Base-by-base conservation (phyloP, 2,797 vertebrate genomes). In the Cottoperca gobio region DNA sequence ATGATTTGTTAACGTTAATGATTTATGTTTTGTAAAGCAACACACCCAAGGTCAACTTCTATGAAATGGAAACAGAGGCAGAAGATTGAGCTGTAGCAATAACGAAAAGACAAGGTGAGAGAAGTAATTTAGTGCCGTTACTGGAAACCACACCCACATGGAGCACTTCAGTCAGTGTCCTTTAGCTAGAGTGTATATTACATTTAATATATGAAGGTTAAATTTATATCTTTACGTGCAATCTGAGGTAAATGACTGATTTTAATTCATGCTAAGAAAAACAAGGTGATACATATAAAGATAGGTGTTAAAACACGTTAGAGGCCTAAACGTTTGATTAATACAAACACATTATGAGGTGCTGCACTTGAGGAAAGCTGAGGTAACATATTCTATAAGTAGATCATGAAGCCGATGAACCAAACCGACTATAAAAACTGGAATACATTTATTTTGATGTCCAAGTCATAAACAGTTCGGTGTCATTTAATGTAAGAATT, bases 111-210 rank as follows among this genome's bases (percentile, higher is more conserved):
- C 42, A 50, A 28, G 19, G 21, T 37, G 60, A 75, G 8, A 61
- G 68, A 69, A 59, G 6, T 19, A 76, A 67, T 76, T 53, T 37
- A 61, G 28, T 33, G 45, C 24, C 65, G 69, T 66, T 16, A 28
- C 26, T 57, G 24, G 2, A 53, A 50, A 42, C 13, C 67, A 63
- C 3, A 63, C 37, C 4, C 2, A 17, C 2, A 21, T 31, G 17
- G 14, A 16, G 31, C 8, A 35, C 2, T 48, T 11, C 10, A 23
- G 16, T 65, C 33, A 3, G 19, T 50, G 48, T 57, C 28, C 4
- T 73, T 70, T 50, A 40, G 39, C 53, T 40, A 43, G 21, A 62
- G 10, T 14, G 5, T 8, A 21, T 24, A 23, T 28, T 35, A 28
- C 8, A 54, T 49, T 74, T 39, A 40, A 0, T 19, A 16, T 53